Percentiles rank a stretch among this genome's conserved stretches.
phyloP scores from a whole-genome alignment of 2,797 vertebrate genomes.

The Morelia viridis region DNA sequence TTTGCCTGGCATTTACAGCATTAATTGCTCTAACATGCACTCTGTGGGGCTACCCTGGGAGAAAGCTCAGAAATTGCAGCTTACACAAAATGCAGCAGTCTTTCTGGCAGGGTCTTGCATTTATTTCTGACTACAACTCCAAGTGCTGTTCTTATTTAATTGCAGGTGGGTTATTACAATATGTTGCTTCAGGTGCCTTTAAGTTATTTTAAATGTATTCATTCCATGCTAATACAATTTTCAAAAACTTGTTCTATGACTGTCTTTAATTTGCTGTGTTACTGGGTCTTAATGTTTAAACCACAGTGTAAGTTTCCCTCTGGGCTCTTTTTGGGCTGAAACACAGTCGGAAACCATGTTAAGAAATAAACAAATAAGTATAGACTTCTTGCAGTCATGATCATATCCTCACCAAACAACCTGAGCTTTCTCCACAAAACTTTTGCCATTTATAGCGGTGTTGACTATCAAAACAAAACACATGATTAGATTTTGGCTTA shows the following conservation, averaged over 20 bases:
- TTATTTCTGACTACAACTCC: neutral
- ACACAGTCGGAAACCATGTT: neutral
- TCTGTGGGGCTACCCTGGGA: neutral
- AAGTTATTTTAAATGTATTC: neutral
- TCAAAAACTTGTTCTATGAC: neutral
- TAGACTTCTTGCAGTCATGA: neutral
- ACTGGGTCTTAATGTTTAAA: neutral
- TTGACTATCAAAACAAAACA: slow-evolving; percentile 19
- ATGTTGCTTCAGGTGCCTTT: neutral
- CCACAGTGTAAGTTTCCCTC: neutral
- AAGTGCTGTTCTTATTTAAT: neutral
- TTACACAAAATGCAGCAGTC: neutral
- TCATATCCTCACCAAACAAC: neutral
- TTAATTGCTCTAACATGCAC: neutral
- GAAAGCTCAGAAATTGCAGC: neutral
- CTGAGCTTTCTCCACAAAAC: slow-evolving; percentile 2
- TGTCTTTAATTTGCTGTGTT: neutral
- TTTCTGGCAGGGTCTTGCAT: neutral
- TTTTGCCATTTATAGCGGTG: slow-evolving; percentile 25
- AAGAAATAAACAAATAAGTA: neutral
- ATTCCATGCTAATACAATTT: neutral
- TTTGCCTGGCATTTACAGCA: neutral
- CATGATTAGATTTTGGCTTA: slow-evolving; percentile 41
- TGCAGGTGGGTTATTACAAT: neutral
- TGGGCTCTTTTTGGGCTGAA: neutral